Evolutionary conservation across 2,888 invertebrate genomes (phyloP), one percentile per base, ranked within the genome.

Genomic region (Unio pictorum): DNA sequence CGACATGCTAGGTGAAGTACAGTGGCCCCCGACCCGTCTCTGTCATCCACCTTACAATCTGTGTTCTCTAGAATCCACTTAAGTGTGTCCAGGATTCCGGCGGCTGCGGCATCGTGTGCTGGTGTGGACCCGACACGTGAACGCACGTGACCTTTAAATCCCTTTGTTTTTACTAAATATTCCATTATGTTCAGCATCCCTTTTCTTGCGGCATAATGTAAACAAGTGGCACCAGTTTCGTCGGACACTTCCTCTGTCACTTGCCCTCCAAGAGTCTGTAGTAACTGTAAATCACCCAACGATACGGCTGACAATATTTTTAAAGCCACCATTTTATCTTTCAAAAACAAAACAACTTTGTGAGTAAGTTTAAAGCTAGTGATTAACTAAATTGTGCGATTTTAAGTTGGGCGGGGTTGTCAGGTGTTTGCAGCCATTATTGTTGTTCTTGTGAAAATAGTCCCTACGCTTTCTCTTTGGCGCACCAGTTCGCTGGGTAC

Each of bases 21-120:
- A 4, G 90, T 89, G 18, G 88, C 86, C 5, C 90, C 90, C 28
- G 86, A 85, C 7, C 86, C 85, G 76, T 90, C 90, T 55, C 85
- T 83, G 64, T 89, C 89, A 68, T 85, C 81, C 18, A 87, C 78
- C 23, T 83, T 73, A 66, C 87, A 80, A 7, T 72, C 76, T 26
- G 78, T 76, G 45, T 86, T 74, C 26, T 81, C 76, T 34, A 88
- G 65, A 55, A 91, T 75, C 90, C 90, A 90, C 34, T 86, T 75
- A 30, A 90, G 71, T 7, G 87, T 82, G 8, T 84, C 80, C 20
- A 89, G 73, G 64, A 89, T 84, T 4, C 90, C 91, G 55, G 88
- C 85, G 15, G 90, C 90, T 2, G 90, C 89, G 1, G 90, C 91
- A 76, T 91, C 90, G 67, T 90, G 90, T 7, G 86, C 84, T 4